phyloP scores from a whole-genome alignment of 2,888 invertebrate species.

The Panopea generosa region DNA sequence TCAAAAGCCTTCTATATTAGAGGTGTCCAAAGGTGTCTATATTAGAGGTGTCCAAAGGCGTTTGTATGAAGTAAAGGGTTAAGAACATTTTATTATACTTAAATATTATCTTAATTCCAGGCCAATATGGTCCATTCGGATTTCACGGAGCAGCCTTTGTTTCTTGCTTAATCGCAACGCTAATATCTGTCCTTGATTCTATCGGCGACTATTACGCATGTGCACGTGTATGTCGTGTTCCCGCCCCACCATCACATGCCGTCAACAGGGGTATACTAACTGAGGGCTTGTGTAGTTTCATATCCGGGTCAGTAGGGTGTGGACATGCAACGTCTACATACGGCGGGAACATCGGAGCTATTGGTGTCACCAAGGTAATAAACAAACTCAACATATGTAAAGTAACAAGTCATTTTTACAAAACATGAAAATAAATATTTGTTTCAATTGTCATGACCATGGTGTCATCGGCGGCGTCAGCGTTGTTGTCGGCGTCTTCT shows the following conservation, averaged over 20 bases:
- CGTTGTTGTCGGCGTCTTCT: too few relatives aligned
- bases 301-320: constrained; percentile 94
- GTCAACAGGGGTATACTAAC: constrained; percentile 91
- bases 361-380: constrained; percentile 94
- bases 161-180: constrained; percentile 70
- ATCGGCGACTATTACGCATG: constrained; percentile 95
- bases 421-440: too few relatives aligned
- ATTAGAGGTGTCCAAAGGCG: too few relatives aligned
- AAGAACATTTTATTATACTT: too few relatives aligned
- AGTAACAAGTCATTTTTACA: too few relatives aligned
- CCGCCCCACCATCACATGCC: constrained; percentile 93
- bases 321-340: constrained; percentile 95
- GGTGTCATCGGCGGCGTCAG: too few relatives aligned
- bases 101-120: too few relatives aligned
- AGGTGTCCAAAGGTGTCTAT: too few relatives aligned
- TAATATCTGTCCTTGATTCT: constrained; percentile 75
- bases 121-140: constrained; percentile 70
- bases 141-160: constrained; percentile 67
- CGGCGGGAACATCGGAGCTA: constrained; percentile 95
- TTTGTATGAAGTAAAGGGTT: too few relatives aligned
- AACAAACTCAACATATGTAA: too few relatives aligned
- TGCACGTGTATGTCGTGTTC: constrained; percentile 89
- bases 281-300: constrained; percentile 92
- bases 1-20: too few relatives aligned
- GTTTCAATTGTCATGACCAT: too few relatives aligned